phyloP scores from a whole-genome alignment of 2,888 invertebrate species.

The Apodemia zela region DNA sequence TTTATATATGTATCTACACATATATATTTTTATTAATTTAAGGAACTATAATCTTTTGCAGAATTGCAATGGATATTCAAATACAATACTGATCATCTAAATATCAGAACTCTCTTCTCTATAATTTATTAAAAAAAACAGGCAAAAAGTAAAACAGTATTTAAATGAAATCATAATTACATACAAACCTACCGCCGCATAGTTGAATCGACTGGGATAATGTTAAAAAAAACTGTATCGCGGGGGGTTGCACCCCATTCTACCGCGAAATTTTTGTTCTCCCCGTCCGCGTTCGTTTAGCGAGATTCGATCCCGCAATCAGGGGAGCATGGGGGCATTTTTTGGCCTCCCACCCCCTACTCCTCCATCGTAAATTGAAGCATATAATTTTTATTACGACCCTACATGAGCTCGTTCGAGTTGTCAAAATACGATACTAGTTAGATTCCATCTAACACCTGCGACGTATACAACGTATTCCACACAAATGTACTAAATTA shows the following conservation, averaged over 20 bases:
- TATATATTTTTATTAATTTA: too few relatives aligned
- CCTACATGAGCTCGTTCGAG: conserved; percentile 59
- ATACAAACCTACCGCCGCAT: conserved; percentile 62
- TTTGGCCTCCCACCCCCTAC: conserved; percentile 54
- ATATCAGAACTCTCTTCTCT: too few relatives aligned
- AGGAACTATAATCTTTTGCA: too few relatives aligned
- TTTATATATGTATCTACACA: too few relatives aligned
- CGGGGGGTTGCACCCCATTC: conserved; percentile 44
- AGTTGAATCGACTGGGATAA: conserved; percentile 71
- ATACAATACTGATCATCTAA: too few relatives aligned
- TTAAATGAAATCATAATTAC: conserved; percentile 63
- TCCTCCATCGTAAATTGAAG: conserved; percentile 75
- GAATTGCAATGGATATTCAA: background rate
- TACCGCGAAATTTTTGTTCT: conserved; percentile 61
- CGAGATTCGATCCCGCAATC: conserved; percentile 78
- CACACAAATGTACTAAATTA: background rate
- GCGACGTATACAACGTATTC: background rate
- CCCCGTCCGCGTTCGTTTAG: conserved; percentile 59
- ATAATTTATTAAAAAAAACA: too few relatives aligned
- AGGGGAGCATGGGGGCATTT: conserved; percentile 63
- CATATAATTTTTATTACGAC: conserved; percentile 80
- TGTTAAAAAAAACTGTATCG: conserved; percentile 72
- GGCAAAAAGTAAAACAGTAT: conserved; percentile 16
- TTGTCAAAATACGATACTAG: conserved; percentile 40
- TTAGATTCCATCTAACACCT: conserved; percentile 12